Evolutionary conservation across 2,797 vertebrate species (phyloP).

Genomic region (Morelia viridis): DNA sequence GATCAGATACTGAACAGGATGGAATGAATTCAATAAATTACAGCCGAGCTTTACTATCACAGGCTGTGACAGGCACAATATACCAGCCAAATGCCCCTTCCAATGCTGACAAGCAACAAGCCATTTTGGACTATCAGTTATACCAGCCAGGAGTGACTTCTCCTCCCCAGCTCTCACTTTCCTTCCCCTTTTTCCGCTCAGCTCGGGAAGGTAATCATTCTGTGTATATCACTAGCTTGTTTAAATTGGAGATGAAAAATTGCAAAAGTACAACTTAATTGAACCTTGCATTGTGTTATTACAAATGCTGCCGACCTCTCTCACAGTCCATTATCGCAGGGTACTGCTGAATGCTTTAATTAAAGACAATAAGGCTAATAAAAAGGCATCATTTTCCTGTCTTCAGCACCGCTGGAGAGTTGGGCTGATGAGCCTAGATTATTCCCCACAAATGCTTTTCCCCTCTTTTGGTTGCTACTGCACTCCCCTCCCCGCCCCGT

Average conservation of each 20-base stretch:
- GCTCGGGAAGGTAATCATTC: slow-evolving; percentile 57
- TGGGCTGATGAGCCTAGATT: slow-evolving; percentile 63
- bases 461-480: slow-evolving; percentile 50
- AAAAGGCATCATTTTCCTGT: slow-evolving; percentile 73
- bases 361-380: slow-evolving; percentile 76
- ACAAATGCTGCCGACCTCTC: slow-evolving; percentile 66
- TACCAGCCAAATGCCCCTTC: slow-evolving; percentile 1
- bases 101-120: background rate
- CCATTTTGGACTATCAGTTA: slow-evolving; percentile 8
- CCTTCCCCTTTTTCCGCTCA: background rate
- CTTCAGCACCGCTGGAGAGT: slow-evolving; percentile 68
- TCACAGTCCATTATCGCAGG: slow-evolving; percentile 68
- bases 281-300: slow-evolving; percentile 70
- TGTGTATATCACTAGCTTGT: slow-evolving; percentile 59
- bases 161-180: slow-evolving; percentile 13
- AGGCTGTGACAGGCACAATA: background rate
- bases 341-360: slow-evolving; percentile 72
- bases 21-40: slow-evolving; percentile 22
- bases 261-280: slow-evolving; percentile 69
- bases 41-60: background rate
- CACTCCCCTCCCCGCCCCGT: slow-evolving; percentile 31
- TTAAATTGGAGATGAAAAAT: slow-evolving; percentile 70
- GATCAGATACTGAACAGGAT: slow-evolving; percentile 13
- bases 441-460: slow-evolving; percentile 66
- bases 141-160: slow-evolving; percentile 44